Conservation (phyloP, 2,888 invertebrate species). For the Herminia tarsipennalis region DNA sequence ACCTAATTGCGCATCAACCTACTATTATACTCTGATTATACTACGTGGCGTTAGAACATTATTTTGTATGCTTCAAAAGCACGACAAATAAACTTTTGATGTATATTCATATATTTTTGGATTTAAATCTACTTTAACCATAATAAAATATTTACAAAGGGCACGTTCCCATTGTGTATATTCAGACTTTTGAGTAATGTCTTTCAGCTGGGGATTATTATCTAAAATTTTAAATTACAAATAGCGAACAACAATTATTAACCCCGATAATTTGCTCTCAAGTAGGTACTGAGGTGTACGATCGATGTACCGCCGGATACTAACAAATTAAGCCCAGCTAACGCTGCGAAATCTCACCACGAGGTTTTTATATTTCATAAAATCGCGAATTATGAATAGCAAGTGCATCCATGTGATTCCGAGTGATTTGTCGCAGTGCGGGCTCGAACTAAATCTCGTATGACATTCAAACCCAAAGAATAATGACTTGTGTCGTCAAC, state of each 20-base stretch:
- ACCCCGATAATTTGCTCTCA: not conserved
- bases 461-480: no score
- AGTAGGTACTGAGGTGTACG: not conserved
- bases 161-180: constrained; percentile 49
- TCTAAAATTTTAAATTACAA: constrained; percentile 26
- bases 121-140: constrained; percentile 43
- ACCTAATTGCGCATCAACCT: not conserved
- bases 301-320: not conserved
- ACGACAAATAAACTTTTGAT: constrained; percentile 32
- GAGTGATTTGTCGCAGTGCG: no score
- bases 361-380: no score
- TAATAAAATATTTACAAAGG: constrained; percentile 50
- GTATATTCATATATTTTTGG: constrained; percentile 34
- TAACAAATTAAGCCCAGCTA: no score
- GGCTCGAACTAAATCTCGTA: no score
- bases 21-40: not conserved
- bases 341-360: no score
- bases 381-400: no score
- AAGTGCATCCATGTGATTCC: no score
- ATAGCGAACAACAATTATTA: not conserved
- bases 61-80: constrained; percentile 53
- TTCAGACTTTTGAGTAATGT: constrained; percentile 61
- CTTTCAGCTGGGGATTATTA: constrained; percentile 44
- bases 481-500: no score
- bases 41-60: constrained; percentile 11